Evolutionary conservation across 2,113 vertebrate genomes (phyloP), one percentile per base, ranked within the genome.

Genomic region (Solenodon paradoxus): DNA sequence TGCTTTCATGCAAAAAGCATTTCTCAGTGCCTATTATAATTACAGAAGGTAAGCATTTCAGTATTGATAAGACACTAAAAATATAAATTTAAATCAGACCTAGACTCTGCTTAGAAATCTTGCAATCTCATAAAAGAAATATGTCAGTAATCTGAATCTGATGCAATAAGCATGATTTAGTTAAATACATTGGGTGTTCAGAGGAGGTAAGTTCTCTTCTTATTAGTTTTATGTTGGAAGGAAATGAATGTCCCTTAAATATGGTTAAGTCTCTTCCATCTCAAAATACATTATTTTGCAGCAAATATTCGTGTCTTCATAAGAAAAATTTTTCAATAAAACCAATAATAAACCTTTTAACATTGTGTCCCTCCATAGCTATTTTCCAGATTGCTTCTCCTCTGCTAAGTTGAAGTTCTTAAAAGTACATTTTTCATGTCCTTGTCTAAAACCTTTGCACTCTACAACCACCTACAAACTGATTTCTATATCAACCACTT

Each of bases 271-370:
- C 42, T 94, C 63, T 63, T 66, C 61, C 26, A 38, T 69, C 71
- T 57, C 55, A 92, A 97, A 85, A 40, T 32, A 10, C 2, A 77
- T n/a, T 71, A 30, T 72, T 86, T 83, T 95, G 15, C 69, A 93
- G 87, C 16, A 72, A 81, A 82, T 40, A 9, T 80, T 61, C 53
- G 4, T n/a, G 5, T 88, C n/a, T 86, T 51, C 71, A 42, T 49
- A 32, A 7, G 1, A 88, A 63, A 77, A 45, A 9, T 9, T 86
- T 92, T 90, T 64, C 17, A 79, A 6, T 2, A 68, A 51, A 72
- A 53, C 26, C 28, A 47, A 35, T 79, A 45, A 42, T 55, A 68
- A 86, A 64, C 1, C 10, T 3, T 10, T 87, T 66, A 75, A 57
- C 11, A 4, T 4, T 40, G 10, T 55, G 45, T 61, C 17, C 7